Evolutionary conservation across 2,888 invertebrate species (phyloP).

Genomic region (Meiosimyza platycephala): DNA sequence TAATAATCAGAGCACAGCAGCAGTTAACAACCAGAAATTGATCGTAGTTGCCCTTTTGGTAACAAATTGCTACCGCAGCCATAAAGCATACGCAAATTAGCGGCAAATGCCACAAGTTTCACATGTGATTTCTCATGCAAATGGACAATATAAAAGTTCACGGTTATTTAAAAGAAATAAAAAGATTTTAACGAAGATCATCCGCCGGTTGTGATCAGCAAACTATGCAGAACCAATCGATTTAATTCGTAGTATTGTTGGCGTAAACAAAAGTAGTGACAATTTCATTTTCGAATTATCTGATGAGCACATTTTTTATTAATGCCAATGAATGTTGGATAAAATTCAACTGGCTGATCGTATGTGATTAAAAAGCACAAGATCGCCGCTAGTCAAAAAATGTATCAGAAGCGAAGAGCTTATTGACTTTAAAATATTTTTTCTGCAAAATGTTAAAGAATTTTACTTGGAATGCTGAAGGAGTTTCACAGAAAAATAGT

Average conservation of each 20-base stretch:
- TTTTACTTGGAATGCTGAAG: no score
- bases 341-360: neutral
- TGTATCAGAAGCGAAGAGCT: no score
- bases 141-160: conserved; percentile 9
- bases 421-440: no score
- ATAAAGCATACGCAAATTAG: conserved; percentile 36
- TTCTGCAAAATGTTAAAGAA: no score
- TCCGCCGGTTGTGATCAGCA: neutral
- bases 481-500: no score
- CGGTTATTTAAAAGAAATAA: neutral
- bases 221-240: conserved; percentile 30
- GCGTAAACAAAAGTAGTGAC: conserved; percentile 14
- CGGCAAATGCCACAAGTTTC: conserved; percentile 9
- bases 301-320: conserved; percentile 6
- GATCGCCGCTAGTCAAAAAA: neutral
- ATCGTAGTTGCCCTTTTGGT: no score
- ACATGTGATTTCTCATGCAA: neutral
- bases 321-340: neutral
- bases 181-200: conserved; percentile 13
- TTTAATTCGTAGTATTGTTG: conserved; percentile 30
- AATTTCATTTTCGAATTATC: conserved; percentile 31
- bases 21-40: no score
- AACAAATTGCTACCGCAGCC: conserved; percentile 15
- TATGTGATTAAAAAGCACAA: neutral
- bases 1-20: no score